Conservation (phyloP, 64 coral and sea anemone species). For the Exaiptasia diaphana region DNA sequence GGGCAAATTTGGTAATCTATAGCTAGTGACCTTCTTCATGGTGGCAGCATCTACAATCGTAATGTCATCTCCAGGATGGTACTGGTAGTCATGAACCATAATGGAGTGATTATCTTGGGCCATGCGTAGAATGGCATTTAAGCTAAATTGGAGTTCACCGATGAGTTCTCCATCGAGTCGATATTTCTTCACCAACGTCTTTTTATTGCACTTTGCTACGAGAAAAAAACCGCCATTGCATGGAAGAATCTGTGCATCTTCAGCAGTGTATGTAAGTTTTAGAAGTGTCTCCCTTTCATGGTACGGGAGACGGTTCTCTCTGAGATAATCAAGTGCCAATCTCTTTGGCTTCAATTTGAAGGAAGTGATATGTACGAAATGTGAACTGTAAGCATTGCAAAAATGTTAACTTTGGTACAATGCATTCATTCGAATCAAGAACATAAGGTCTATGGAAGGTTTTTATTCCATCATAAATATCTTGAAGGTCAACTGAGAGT, state of each 20-base stretch:
- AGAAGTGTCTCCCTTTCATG: neutral
- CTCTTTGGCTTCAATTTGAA: neutral
- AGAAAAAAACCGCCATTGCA: neutral
- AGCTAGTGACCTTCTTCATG: neutral
- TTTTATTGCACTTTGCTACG: too few relatives aligned
- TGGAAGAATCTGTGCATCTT: neutral
- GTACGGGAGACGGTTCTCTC: too few relatives aligned
- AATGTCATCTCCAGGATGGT: neutral
- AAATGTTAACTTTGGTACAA: neutral
- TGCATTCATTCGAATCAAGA: neutral
- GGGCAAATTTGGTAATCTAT: neutral
- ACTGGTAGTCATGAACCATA: neutral
- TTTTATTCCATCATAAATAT: neutral
- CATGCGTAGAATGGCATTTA: neutral
- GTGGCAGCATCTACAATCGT: neutral
- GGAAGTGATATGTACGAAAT: neutral
- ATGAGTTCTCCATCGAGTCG: neutral
- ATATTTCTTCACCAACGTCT: neutral
- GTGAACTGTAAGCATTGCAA: neutral
- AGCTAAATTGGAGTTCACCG: neutral
- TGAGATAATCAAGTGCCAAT: neutral
- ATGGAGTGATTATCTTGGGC: neutral
- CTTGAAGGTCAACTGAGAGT: too few relatives aligned
- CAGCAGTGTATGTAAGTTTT: too few relatives aligned
- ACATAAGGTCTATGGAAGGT: neutral